phyloP scores from a whole-genome alignment of 1,140 invertebrate species.

The Drosophila simulans region DNA sequence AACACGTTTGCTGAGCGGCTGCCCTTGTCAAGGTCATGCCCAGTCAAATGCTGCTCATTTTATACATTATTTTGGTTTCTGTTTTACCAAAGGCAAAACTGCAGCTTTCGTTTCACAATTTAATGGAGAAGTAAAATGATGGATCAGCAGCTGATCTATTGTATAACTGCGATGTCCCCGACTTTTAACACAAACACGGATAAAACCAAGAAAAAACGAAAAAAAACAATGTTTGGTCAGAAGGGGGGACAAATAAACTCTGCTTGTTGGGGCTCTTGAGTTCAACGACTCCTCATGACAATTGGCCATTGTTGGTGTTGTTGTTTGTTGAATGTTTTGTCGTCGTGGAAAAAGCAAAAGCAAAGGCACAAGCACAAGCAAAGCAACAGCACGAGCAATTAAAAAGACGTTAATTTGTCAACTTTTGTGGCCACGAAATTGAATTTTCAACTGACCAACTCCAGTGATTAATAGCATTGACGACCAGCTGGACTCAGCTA shows the following conservation, averaged over 20 bases:
- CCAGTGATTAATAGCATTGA: conserved; percentile 63
- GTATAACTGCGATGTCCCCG: conserved; percentile 32
- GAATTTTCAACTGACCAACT: conserved; percentile 71
- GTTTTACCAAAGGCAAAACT: conserved; percentile 10
- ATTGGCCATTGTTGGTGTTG: conserved; percentile 70
- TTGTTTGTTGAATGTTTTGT: conserved; percentile 31
- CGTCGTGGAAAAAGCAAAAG: conserved; percentile 37
- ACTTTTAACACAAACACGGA: conserved; percentile 1
- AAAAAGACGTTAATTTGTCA: conserved; percentile 81
- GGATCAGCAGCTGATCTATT: conserved; percentile 51
- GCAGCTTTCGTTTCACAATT: conserved; percentile 40
- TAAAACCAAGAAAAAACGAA: background rate
- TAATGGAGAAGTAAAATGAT: conserved; percentile 20
- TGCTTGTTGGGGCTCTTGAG: conserved; percentile 41
- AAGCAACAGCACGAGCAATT: conserved; percentile 53
- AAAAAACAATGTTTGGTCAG: conserved; percentile 7
- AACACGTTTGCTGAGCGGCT: conserved; percentile 63
- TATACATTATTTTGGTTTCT: conserved; percentile 6
- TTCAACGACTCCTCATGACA: conserved; percentile 75
- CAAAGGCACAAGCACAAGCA: conserved; percentile 18
- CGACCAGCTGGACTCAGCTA: conserved; percentile 7
- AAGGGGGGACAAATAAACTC: conserved; percentile 25
- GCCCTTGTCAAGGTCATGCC: conserved; percentile 76
- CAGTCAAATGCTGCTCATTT: conserved; percentile 41
- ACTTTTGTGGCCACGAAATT: conserved; percentile 65